Conservation (phyloP, 2,888 invertebrate species). For the Drosophila mimica region DNA sequence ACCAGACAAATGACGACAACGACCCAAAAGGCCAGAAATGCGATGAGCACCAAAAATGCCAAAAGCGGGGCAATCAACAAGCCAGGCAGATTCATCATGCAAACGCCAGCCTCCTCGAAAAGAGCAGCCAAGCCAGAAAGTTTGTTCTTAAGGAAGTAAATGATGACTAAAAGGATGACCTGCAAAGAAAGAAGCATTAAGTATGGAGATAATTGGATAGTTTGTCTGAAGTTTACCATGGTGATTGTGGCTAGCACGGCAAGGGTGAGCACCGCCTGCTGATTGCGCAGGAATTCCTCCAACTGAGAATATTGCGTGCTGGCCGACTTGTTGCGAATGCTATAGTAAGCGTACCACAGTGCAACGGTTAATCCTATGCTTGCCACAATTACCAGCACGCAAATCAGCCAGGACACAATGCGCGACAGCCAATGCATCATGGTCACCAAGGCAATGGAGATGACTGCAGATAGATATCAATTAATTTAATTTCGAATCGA, state of each 20-base stretch:
- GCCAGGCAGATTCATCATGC: slow-evolving; percentile 93
- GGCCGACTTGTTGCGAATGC: slow-evolving; percentile 87
- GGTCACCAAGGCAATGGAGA: slow-evolving; percentile 93
- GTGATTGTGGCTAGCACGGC: slow-evolving; percentile 94
- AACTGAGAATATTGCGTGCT: slow-evolving; percentile 85
- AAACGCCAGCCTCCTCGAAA: slow-evolving; percentile 95
- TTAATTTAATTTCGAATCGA: not conserved
- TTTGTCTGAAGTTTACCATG: slow-evolving; percentile 87
- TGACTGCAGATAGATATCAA: slow-evolving; percentile 86
- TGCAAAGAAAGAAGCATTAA: slow-evolving; percentile 83
- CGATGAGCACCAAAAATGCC: slow-evolving; percentile 91
- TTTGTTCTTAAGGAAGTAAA: slow-evolving; percentile 91
- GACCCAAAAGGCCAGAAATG: slow-evolving; percentile 95
- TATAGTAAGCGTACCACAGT: slow-evolving; percentile 95
- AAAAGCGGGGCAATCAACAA: slow-evolving; percentile 93
- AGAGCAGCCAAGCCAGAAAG: slow-evolving; percentile 93
- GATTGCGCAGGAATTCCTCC: slow-evolving; percentile 93
- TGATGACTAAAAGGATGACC: slow-evolving; percentile 90
- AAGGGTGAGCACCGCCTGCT: slow-evolving; percentile 93
- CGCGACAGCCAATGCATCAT: slow-evolving; percentile 93
- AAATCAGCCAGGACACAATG: slow-evolving; percentile 94
- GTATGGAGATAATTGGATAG: not conserved
- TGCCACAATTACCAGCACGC: slow-evolving; percentile 91
- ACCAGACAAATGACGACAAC: slow-evolving; percentile 91
- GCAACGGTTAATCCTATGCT: slow-evolving; percentile 91